Conservation (phyloP, 53 echinoderm and acorn worm genomes). For the Astropecten irregularis region DNA sequence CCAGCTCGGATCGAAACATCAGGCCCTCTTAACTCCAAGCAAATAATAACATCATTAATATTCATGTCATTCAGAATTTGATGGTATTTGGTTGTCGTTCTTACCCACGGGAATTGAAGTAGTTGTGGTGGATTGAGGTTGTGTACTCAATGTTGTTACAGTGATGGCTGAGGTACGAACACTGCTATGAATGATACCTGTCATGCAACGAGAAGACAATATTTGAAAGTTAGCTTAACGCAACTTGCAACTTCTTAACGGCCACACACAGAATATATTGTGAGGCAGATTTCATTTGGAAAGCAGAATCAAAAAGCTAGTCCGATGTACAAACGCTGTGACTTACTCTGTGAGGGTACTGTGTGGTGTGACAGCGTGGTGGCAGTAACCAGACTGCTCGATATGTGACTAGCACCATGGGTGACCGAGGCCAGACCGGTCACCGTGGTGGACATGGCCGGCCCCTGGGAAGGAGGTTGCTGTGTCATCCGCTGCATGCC, state of each 20-base stretch:
- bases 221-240: too few relatives aligned
- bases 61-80: too few relatives aligned
- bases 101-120: slow-evolving; percentile 88
- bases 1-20: too few relatives aligned
- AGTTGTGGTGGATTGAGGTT: slow-evolving; percentile 38
- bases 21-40: too few relatives aligned
- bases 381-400: slow-evolving; percentile 53
- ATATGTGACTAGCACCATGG: slow-evolving; percentile 7
- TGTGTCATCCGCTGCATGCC: slow-evolving; percentile 32
- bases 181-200: slow-evolving; percentile 59
- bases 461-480: neutral
- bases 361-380: slow-evolving; percentile 49
- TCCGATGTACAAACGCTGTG: too few relatives aligned
- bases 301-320: too few relatives aligned
- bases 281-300: too few relatives aligned
- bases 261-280: too few relatives aligned
- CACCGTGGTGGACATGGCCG: neutral
- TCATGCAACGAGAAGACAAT: neutral
- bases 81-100: too few relatives aligned
- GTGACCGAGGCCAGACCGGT: neutral
- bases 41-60: too few relatives aligned
- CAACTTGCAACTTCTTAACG: too few relatives aligned
- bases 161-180: slow-evolving; percentile 60
- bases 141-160: slow-evolving; percentile 53
- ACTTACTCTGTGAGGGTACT: slow-evolving; percentile 48